Evolutionary conservation across 1,140 invertebrate genomes (phyloP).

Genomic region (Orussus abietinus): DNA sequence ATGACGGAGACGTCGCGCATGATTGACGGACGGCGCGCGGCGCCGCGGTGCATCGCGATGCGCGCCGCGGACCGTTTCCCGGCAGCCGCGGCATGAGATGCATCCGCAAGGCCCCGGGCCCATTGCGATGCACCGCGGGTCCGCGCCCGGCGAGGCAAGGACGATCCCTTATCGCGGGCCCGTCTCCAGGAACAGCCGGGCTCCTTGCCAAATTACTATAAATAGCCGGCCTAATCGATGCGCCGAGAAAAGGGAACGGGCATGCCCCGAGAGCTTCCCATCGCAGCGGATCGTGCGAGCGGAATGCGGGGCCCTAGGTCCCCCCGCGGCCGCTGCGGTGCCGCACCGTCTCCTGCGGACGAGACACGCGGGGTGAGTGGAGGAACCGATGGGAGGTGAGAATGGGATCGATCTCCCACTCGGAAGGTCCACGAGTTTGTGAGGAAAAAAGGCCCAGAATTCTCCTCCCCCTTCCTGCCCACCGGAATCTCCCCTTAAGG

Average conservation of each 20-base stretch:
- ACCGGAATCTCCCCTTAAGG: too few species aligned
- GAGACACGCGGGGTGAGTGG: too few species aligned
- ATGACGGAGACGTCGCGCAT: constrained; percentile 42
- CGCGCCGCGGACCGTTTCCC: constrained; percentile 42
- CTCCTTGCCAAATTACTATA: constrained; percentile 47
- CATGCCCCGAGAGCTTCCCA: constrained; percentile 13
- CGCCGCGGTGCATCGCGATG: constrained; percentile 41
- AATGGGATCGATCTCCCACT: too few species aligned
- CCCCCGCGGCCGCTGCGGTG: too few species aligned
- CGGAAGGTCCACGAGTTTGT: too few species aligned
- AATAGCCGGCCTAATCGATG: constrained; percentile 46
- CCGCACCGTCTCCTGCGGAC: too few species aligned
- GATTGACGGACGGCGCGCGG: constrained; percentile 40
- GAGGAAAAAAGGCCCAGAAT: too few species aligned
- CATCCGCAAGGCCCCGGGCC: constrained; percentile 37
- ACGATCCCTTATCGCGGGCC: constrained; percentile 45
- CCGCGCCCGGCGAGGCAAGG: constrained; percentile 36
- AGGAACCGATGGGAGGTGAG: too few species aligned
- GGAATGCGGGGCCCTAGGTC: too few species aligned
- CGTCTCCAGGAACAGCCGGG: constrained; percentile 33
- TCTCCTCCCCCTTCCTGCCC: too few species aligned
- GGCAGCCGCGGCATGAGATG: constrained; percentile 48
- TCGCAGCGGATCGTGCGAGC: constrained; percentile 1
- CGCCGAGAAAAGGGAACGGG: constrained; percentile 37
- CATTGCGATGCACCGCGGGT: constrained; percentile 34